phyloP scores from a whole-genome alignment of 2,113 vertebrate species.

The Panurus biarmicus region DNA sequence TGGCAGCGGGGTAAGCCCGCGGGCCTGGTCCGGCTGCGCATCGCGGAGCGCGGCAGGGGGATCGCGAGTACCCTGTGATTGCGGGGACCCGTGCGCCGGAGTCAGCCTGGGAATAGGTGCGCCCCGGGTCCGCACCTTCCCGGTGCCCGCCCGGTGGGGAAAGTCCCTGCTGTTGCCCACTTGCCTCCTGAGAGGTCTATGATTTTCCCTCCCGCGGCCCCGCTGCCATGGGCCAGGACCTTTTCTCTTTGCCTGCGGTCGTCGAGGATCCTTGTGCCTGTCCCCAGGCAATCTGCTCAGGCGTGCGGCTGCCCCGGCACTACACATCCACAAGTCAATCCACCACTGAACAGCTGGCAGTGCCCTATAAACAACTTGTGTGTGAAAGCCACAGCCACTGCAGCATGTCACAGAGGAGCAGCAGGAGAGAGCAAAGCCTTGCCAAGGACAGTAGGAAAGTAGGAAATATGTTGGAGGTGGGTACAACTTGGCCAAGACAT shows the following conservation, averaged over 20 bases:
- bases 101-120: not conserved
- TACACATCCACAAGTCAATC: not conserved
- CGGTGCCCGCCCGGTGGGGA: not conserved
- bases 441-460: not conserved
- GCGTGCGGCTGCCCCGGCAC: not conserved
- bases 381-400: not conserved
- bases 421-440: not conserved
- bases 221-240: not conserved
- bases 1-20: not conserved
- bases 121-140: not conserved
- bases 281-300: not conserved
- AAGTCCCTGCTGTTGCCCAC: not conserved
- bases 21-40: not conserved
- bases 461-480: not conserved
- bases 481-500: not conserved
- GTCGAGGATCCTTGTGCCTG: no score
- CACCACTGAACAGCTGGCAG: not conserved
- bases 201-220: not conserved
- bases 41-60: rapidly evolving
- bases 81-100: no score
- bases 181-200: rapidly evolving
- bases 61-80: rapidly evolving
- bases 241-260: not conserved
- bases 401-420: not conserved
- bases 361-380: not conserved